A percentile compares a stretch with the other conserved stretches of the same genome.
Evolutionary conservation across 2,113 vertebrate species (phyloP).

Genomic region (Microtus richardsoni): DNA sequence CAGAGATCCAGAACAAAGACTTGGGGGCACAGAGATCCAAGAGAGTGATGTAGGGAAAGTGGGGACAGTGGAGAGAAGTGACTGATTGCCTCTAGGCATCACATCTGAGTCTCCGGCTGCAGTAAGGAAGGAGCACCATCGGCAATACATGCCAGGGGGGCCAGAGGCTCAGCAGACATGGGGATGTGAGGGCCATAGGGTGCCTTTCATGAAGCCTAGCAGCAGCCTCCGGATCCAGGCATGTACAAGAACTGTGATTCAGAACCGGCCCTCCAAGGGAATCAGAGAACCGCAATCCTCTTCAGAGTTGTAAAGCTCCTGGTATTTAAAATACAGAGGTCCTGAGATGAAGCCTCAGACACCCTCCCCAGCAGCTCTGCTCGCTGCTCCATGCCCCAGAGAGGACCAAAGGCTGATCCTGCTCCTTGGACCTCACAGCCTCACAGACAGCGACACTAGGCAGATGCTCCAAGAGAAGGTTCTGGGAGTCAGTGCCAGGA

Average conservation of each 20-base stretch:
- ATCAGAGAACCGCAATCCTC: accelerated
- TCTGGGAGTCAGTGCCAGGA: too few relatives aligned
- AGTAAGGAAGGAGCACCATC: too few relatives aligned
- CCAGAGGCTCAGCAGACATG: not conserved
- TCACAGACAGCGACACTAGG: not conserved
- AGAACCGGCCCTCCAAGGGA: accelerated
- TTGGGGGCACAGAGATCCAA: accelerated
- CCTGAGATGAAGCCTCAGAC: not conserved
- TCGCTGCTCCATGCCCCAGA: accelerated
- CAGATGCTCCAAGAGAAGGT: not conserved
- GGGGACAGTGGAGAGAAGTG: not conserved
- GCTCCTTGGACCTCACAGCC: not conserved
- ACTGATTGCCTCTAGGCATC: too few relatives aligned
- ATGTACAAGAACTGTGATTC: accelerated
- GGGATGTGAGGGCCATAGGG: accelerated
- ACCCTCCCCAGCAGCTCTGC: not conserved
- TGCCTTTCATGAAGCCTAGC: accelerated
- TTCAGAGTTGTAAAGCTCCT: not conserved
- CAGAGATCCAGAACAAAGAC: not conserved
- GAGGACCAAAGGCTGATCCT: not conserved
- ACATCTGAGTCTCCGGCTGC: accelerated
- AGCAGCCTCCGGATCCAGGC: accelerated
- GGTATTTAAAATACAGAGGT: too few relatives aligned
- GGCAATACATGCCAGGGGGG: accelerated
- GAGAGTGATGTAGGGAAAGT: accelerated